Percentiles rank a stretch among this genome's conserved stretches.
phyloP scores from a whole-genome alignment of 2,797 vertebrate species.

The Melanotaenia maccullochi region DNA sequence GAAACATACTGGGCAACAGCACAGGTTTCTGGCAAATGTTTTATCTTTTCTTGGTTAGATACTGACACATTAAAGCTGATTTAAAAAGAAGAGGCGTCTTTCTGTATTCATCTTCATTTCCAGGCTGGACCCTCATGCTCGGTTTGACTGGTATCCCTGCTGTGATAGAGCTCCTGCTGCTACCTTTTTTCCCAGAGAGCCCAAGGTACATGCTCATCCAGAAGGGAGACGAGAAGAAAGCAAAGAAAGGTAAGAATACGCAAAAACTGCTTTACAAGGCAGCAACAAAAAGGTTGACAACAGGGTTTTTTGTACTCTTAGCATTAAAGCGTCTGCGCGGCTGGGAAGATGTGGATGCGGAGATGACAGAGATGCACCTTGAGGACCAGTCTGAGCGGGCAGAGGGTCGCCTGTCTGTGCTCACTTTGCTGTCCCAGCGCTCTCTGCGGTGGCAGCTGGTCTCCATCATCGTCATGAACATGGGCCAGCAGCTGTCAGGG shows the following conservation, averaged over 20 bases:
- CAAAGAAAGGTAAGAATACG: constrained; percentile 81
- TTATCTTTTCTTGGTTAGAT: neutral
- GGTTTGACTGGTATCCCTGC: constrained; percentile 91
- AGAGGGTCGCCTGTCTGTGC: constrained; percentile 79
- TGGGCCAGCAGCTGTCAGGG: constrained; percentile 95
- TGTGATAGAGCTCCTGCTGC: constrained; percentile 81
- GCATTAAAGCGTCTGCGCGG: constrained; percentile 87
- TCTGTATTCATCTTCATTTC: constrained; percentile 10
- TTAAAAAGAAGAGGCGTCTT: neutral
- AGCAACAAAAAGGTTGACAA: neutral
- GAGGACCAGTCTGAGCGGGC: constrained; percentile 87
- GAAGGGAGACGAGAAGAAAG: constrained; percentile 80
- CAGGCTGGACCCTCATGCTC: constrained; percentile 89
- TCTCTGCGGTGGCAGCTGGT: constrained; percentile 92
- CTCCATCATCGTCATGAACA: constrained; percentile 88
- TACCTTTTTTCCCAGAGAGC: constrained; percentile 95
- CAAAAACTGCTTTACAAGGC: fast-evolving
- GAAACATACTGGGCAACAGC: constrained; percentile 82
- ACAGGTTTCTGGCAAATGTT: constrained; percentile 73
- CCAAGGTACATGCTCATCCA: constrained; percentile 92
- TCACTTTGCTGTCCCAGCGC: constrained; percentile 83
- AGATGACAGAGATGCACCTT: constrained; percentile 87
- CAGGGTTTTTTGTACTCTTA: constrained; percentile 40
- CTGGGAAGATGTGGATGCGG: constrained; percentile 81
- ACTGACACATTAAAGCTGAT: neutral